Evolutionary conservation across 2,797 vertebrate genomes (phyloP).

Genomic region (Florisuga fusca): DNA sequence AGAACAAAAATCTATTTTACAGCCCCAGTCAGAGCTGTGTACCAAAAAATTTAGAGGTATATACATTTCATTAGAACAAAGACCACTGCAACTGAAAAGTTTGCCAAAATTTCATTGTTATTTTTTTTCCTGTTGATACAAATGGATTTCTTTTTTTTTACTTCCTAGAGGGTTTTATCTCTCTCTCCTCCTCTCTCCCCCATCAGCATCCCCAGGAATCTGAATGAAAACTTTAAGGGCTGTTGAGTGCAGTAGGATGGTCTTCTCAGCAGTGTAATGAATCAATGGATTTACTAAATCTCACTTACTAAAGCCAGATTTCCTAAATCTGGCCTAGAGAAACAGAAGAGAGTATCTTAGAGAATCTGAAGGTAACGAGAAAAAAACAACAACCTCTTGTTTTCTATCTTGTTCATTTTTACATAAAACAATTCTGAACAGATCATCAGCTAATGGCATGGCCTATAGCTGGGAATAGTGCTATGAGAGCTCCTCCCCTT

Average conservation of each 20-base stretch:
- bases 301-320: too few relatives aligned
- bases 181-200: neutral
- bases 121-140: neutral
- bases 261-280: neutral
- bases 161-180: neutral
- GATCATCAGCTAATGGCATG: neutral
- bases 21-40: neutral
- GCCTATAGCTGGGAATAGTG: neutral
- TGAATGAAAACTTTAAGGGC: neutral
- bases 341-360: neutral
- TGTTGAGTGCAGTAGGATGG: neutral
- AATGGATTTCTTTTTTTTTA: neutral
- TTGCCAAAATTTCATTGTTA: neutral
- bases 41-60: neutral
- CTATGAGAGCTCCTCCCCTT: neutral
- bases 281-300: neutral
- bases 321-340: neutral
- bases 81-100: neutral
- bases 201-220: neutral
- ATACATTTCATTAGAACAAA: neutral
- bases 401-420: rapidly evolving
- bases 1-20: neutral
- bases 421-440: neutral
- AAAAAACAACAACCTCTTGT: neutral
- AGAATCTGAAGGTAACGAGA: neutral